Conservation (phyloP, 1,140 invertebrate species). For the Drosophila asahinai region DNA sequence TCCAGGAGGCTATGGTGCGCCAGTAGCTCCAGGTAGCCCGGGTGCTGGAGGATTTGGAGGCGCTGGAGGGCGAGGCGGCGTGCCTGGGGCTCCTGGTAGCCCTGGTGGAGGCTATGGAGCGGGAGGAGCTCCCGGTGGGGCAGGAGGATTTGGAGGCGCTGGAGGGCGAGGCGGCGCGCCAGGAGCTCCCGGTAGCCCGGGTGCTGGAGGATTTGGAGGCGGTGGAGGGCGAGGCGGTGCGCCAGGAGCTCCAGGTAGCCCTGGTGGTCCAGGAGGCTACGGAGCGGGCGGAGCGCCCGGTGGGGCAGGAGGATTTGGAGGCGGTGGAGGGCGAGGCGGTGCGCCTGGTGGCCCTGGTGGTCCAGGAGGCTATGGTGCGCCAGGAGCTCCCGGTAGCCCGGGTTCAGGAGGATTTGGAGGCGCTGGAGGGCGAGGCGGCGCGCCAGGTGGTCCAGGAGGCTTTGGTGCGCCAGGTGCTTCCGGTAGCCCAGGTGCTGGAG, state of each 20-base stretch:
- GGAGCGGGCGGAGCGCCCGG: constrained; percentile 4
- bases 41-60: constrained; percentile 29
- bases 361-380: constrained; percentile 16
- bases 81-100: constrained; percentile 22
- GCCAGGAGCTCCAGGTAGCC: constrained; percentile 27
- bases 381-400: constrained; percentile 8
- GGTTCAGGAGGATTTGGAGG: constrained; percentile 35
- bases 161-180: constrained; percentile 50
- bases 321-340: constrained; percentile 41
- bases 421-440: constrained; percentile 44
- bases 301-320: constrained; percentile 47
- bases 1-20: constrained; percentile 1
- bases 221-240: constrained; percentile 32
- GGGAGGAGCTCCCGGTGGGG: constrained; percentile 22
- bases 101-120: not conserved
- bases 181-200: constrained; percentile 36
- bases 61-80: constrained; percentile 44
- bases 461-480: no score
- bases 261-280: constrained; percentile 31
- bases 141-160: constrained; percentile 27
- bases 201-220: constrained; percentile 27
- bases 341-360: constrained; percentile 54
- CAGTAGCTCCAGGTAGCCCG: constrained; percentile 17
- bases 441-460: constrained; percentile 31
- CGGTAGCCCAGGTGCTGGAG: not conserved